Evolutionary conservation across 1,140 invertebrate species (phyloP).

Genomic region (Streblospio benedicti): DNA sequence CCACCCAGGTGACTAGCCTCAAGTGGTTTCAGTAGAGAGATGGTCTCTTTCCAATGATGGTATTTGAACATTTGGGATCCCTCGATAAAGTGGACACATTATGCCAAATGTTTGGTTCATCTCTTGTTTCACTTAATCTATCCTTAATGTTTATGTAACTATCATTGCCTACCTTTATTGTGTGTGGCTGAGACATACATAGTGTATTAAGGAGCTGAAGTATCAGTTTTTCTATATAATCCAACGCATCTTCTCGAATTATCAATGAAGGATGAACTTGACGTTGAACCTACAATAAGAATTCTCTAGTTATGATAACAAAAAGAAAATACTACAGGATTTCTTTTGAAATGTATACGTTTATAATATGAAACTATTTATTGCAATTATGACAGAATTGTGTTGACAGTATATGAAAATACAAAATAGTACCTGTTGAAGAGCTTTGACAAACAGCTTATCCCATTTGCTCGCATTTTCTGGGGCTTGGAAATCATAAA

Average conservation of each 20-base stretch:
- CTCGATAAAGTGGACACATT: too few relatives aligned
- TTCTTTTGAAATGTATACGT: background rate
- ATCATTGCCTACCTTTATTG: constrained; percentile 73
- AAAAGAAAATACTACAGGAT: background rate
- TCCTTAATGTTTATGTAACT: too few relatives aligned
- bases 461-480: background rate
- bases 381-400: background rate
- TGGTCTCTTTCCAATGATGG: too few relatives aligned
- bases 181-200: constrained; percentile 66
- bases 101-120: too few relatives aligned
- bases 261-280: constrained; percentile 80
- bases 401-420: background rate
- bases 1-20: too few relatives aligned
- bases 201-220: constrained; percentile 77
- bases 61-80: too few relatives aligned
- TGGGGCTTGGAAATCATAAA: background rate
- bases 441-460: background rate
- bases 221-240: constrained; percentile 86
- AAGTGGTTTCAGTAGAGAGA: too few relatives aligned
- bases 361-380: background rate
- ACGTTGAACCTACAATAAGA: constrained; percentile 63
- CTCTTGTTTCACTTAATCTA: too few relatives aligned
- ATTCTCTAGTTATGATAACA: background rate
- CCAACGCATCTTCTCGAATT: constrained; percentile 79
- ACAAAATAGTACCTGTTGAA: background rate